Evolutionary conservation across 2,797 vertebrate genomes (phyloP).

Genomic region (Apogon hyalosoma): DNA sequence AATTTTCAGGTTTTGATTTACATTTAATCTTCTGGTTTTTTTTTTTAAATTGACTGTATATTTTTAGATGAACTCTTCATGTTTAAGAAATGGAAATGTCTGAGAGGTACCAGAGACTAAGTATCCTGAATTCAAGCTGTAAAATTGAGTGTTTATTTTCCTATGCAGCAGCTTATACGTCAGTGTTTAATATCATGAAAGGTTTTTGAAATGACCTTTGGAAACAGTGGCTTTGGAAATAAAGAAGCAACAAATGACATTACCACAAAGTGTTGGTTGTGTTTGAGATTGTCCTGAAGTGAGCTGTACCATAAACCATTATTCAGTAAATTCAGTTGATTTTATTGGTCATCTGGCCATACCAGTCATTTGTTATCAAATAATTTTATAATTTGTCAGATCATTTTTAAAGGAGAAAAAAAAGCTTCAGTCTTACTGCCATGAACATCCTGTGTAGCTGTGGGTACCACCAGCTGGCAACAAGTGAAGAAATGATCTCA

Average conservation of each 20-base stretch:
- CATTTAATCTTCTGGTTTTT: conserved; percentile 34
- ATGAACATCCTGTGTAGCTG: conserved; percentile 3
- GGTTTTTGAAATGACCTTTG: conserved; percentile 8
- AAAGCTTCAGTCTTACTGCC: background rate
- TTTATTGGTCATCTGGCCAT: too few species aligned
- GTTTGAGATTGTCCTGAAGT: background rate
- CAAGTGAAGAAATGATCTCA: conserved; percentile 10
- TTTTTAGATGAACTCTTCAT: conserved; percentile 9
- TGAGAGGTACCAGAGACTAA: background rate
- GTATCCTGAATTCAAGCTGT: conserved; percentile 6
- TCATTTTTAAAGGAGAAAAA: background rate
- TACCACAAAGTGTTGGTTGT: background rate
- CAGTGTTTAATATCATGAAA: conserved; percentile 20
- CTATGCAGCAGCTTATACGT: conserved; percentile 10
- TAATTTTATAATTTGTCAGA: background rate
- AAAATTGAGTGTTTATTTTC: conserved; percentile 22
- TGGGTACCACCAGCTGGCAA: conserved; percentile 33
- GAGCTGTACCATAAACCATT: too few species aligned
- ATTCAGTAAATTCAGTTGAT: too few species aligned
- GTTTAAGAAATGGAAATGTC: conserved; percentile 24
- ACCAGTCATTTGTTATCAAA: background rate
- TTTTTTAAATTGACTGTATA: conserved; percentile 21
- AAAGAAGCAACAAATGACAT: conserved; percentile 43
- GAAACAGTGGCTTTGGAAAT: conserved; percentile 31
- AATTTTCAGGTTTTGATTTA: conserved; percentile 15